Evolutionary conservation across 2,797 vertebrate species (phyloP).

Genomic region (Pipistrellus pipistrellus): DNA sequence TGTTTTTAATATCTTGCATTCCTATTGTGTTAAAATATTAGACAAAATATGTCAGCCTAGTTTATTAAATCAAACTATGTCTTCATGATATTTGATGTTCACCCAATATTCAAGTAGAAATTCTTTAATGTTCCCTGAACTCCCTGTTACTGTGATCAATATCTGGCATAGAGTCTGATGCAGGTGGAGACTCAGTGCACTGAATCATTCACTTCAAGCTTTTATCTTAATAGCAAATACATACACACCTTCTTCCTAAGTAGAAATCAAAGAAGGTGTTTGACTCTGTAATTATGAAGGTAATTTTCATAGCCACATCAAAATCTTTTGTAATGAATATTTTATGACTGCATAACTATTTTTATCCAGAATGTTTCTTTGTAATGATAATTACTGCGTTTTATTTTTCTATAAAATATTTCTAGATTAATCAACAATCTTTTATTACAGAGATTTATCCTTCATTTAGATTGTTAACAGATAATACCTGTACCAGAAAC

Average conservation of each 20-base stretch:
- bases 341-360: background rate
- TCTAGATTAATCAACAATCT: background rate
- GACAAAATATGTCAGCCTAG: background rate
- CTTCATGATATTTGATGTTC: background rate
- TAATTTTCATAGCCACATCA: background rate
- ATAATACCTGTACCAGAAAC: background rate
- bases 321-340: background rate
- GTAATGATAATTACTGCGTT: background rate
- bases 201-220: background rate
- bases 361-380: background rate
- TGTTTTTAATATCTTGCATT: background rate
- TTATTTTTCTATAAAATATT: background rate
- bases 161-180: background rate
- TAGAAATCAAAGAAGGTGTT: slow-evolving; percentile 44
- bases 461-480: background rate
- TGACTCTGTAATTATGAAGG: background rate
- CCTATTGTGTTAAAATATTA: background rate
- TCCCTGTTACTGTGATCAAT: background rate
- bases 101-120: background rate
- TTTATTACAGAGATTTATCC: background rate
- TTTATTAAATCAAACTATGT: background rate
- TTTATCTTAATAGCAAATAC: slow-evolving; percentile 9
- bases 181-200: background rate
- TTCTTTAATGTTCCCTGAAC: background rate
- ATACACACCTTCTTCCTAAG: background rate